Evolutionary conservation across 2,888 invertebrate genomes (phyloP), one percentile per base, ranked within the genome.

Genomic region (Hirtodrosophila confusa): DNA sequence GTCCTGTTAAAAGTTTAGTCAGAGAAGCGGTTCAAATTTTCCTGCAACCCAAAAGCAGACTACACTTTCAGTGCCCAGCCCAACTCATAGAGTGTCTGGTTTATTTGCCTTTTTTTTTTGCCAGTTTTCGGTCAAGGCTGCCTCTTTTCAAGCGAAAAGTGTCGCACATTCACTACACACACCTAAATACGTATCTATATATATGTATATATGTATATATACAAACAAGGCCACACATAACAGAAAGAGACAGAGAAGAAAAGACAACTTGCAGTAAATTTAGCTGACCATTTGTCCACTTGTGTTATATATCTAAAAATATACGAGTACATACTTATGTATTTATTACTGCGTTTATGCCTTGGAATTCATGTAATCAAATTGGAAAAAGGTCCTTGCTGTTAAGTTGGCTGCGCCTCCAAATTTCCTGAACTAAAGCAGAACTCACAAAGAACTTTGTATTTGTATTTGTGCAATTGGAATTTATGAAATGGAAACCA

Each of bases 51-150:
- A 75, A 61, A 53, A 65, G 54, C 51, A 40, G 58, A 39, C 72
- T 51, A 53, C 44, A 45, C 11, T 60, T 33, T 70, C 69, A 35
- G 35, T 27, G 47, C 2, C 36, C 40, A 23, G 11, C 35, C 12
- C 40, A 35, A 33, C 10, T 45, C n/a, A 39, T 40, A 12, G 55
- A 40, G 29, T 57, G 63, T 75, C 61, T 58, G 60, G 31, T 57
- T 31, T 27, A 27, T 27, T 27, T 27, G 6, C 27, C 4, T 45
- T 35, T 51, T 39, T 53, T 43, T 78, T 63, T 69, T 62, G 55
- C 50, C 58, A 56, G 69, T 36, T 57, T 80, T 82, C 74, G 86
- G 86, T 77, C 85, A 86, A 78, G 78, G 78, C 63, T 70, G 47
- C 48, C 36, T 43, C 43, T 35, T 31, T 64, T 51, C 17, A 39